Conservation (phyloP, 1,140 invertebrate genomes). For the Lepidurus arcticus region DNA sequence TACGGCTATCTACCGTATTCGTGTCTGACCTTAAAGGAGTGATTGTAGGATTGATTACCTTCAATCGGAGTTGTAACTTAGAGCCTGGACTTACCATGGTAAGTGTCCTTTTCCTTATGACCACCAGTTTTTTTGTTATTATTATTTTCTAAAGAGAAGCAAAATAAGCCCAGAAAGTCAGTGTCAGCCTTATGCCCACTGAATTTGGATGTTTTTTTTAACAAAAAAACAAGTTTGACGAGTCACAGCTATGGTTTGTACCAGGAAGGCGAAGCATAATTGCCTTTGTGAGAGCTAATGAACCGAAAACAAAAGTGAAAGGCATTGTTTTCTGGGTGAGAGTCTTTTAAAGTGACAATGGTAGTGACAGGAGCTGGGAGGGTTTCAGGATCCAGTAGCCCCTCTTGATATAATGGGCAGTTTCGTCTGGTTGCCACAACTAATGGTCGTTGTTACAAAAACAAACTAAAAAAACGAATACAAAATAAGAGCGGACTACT, state of each 20-base stretch:
- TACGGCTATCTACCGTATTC: neutral
- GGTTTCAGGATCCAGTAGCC: neutral
- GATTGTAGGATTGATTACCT: neutral
- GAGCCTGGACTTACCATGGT: neutral
- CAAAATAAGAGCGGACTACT: neutral
- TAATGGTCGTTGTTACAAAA: neutral
- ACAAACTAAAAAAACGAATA: neutral
- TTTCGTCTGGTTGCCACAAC: neutral
- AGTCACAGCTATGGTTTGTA: too few species aligned
- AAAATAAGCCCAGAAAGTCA: too few species aligned
- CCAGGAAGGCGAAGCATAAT: neutral
- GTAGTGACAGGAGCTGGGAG: neutral
- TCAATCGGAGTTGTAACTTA: neutral
- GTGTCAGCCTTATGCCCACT: too few species aligned
- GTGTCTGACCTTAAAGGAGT: neutral
- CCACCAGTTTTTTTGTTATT: too few species aligned
- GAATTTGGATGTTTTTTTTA: too few species aligned
- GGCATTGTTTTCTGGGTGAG: neutral
- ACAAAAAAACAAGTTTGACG: too few species aligned
- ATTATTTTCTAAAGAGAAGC: too few species aligned
- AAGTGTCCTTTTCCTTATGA: too few species aligned
- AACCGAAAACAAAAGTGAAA: slow-evolving; percentile 11
- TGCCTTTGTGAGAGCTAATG: neutral
- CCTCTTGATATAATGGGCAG: neutral
- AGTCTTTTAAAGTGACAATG: neutral